These are phyloP conservation scores for Potamarius usumacintae DNA, from an alignment of 2,113 vertebrate species.

Conservation along the genomic window DNA sequence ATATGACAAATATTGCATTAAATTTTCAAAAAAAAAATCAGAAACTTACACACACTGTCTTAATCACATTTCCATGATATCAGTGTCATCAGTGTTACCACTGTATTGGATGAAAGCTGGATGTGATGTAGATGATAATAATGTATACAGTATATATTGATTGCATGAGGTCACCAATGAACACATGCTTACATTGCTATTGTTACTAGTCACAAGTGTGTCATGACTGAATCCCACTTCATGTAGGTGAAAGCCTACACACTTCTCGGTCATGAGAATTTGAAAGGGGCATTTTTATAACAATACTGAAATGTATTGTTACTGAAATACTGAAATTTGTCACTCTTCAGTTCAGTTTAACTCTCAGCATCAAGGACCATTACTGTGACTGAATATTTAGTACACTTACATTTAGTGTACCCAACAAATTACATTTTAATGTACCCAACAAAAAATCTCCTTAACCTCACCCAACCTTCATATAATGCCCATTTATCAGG, in stretches of 20 bases:
- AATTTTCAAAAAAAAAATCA: too few relatives aligned
- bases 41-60: too few relatives aligned
- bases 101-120: too few relatives aligned
- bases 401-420: not conserved
- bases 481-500: not conserved
- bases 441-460: constrained; percentile 50
- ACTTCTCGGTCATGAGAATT: not conserved
- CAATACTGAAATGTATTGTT: not conserved
- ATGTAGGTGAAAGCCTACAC: not conserved
- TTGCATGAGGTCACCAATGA: not conserved
- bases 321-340: not conserved
- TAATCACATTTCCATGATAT: too few relatives aligned
- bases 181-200: too few relatives aligned
- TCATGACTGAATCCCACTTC: not conserved
- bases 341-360: not conserved
- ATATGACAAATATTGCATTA: too few relatives aligned
- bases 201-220: not conserved
- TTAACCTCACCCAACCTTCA: constrained; percentile 43
- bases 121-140: not conserved
- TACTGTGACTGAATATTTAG: not conserved
- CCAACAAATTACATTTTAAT: constrained; percentile 47
- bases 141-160: not conserved
- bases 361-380: not conserved
- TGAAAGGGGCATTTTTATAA: not conserved
- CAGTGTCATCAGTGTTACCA: too few relatives aligned